phyloP scores from a whole-genome alignment of 2,113 vertebrate species.

The Thalassarche chlororhynchos region DNA sequence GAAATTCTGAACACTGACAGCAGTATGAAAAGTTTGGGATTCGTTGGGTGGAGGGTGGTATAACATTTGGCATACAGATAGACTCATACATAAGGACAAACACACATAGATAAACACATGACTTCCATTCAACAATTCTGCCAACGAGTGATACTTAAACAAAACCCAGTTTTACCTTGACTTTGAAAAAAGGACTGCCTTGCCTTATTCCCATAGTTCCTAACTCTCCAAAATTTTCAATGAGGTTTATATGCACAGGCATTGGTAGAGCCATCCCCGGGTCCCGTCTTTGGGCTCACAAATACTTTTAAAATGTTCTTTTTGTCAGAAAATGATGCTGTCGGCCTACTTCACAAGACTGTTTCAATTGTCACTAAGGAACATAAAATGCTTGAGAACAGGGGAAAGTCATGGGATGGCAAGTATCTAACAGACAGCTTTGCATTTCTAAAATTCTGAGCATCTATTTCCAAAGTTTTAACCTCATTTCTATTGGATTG shows the following conservation, averaged over 20 bases:
- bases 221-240: background rate
- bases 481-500: background rate
- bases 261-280: accelerated
- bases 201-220: background rate
- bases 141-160: background rate
- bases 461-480: background rate
- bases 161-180: background rate
- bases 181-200: background rate
- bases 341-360: background rate
- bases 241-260: background rate
- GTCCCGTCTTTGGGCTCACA: background rate
- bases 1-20: background rate
- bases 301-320: background rate
- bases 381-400: background rate
- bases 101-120: background rate
- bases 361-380: background rate
- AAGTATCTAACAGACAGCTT: background rate
- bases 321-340: background rate
- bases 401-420: background rate
- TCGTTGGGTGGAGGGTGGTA: accelerated
- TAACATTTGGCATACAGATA: background rate
- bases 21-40: background rate
- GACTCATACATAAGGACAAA: background rate
- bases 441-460: background rate
- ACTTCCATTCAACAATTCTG: background rate